Evolutionary conservation across 2,888 invertebrate genomes (phyloP), one percentile per base, ranked within the genome.

Genomic region (Polyploca ridens): DNA sequence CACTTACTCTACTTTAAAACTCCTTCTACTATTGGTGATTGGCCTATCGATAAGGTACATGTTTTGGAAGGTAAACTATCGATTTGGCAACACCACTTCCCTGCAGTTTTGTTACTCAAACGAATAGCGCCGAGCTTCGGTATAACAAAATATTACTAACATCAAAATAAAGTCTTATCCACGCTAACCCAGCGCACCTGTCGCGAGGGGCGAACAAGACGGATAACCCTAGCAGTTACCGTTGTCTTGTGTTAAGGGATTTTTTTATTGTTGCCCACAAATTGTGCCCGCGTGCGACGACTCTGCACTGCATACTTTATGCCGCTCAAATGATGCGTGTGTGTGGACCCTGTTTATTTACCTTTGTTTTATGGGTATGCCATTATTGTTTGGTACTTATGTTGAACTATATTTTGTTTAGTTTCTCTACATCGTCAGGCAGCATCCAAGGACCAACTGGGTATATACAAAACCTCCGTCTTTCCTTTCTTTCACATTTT

Each of bases 191-290:
- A 65, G 46, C 77, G 54, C 66, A 73, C 73, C 78, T 84, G 85
- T 84, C 85, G 79, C 83, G 70, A 70, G 90, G 89, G 90, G 88
- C 83, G 83, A 90, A 88, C 88, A 93, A 94, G 93, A 93, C 90
- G 91, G 81, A 93, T 93, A 88, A 86, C 92, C 90, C 88, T 81
- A 79, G 54, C 87, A 80, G 81, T 78, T 77, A 73, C 87, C 84
- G 91, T 90, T 91, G 91, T 90, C 88, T 90, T 84, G 87, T 85
- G 90, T 88, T 91, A 93, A 93, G 92, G 93, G 93, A 90, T 93
- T 93, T 92, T 68, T 93, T 93, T 93, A 93, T 94, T 93, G 93
- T 94, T 90, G 87, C 85, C 85, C 86, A 78, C 92, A 90, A 93
- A 93, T 89, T 91, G 90, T 90, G 84, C 85, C 81, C 84, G 75